A percentile compares a stretch with the other conserved stretches of the same genome.
These are phyloP conservation scores for Scortum barcoo DNA, from an alignment of 2,113 vertebrate genomes.

Conservation along the genomic window DNA sequence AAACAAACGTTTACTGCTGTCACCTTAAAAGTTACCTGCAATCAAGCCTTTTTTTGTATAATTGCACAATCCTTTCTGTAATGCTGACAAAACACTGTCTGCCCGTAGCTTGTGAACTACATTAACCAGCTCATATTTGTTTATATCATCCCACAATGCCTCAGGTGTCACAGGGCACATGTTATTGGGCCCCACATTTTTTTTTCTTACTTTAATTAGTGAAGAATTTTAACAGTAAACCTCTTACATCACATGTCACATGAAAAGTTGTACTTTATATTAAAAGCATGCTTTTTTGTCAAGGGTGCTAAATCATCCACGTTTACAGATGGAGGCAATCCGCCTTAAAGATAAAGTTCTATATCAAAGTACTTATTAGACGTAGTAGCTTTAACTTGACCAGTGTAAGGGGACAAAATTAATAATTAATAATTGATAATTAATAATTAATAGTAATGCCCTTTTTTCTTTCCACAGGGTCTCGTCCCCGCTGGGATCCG, in stretches of 20 bases:
- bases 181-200: too few relatives aligned
- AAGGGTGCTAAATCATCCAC: not conserved
- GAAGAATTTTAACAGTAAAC: not conserved
- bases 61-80: too few relatives aligned
- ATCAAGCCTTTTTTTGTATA: too few relatives aligned
- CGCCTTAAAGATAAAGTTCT: not conserved
- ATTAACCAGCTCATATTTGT: too few relatives aligned
- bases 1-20: too few relatives aligned
- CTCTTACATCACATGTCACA: not conserved
- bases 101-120: too few relatives aligned
- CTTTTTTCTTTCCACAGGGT: conserved; percentile 83
- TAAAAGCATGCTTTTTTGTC: not conserved
- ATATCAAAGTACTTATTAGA: not conserved
- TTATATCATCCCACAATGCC: too few relatives aligned
- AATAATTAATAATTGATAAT: too few relatives aligned
- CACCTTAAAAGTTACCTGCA: too few relatives aligned
- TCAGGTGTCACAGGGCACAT: too few relatives aligned
- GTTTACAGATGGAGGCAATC: not conserved
- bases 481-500: conserved; percentile 91
- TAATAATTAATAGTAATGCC: not conserved
- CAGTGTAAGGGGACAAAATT: not conserved
- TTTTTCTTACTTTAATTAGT: not conserved
- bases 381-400: not conserved
- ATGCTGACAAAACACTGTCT: not conserved
- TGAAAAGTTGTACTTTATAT: not conserved